A percentile compares a stretch with the other conserved stretches of the same genome.
Evolutionary conservation across 30 jellyfish, hydroid and myxozoan genomes (phyloP).

Genomic region (Aurelia aurita complex sp. Pacific): DNA sequence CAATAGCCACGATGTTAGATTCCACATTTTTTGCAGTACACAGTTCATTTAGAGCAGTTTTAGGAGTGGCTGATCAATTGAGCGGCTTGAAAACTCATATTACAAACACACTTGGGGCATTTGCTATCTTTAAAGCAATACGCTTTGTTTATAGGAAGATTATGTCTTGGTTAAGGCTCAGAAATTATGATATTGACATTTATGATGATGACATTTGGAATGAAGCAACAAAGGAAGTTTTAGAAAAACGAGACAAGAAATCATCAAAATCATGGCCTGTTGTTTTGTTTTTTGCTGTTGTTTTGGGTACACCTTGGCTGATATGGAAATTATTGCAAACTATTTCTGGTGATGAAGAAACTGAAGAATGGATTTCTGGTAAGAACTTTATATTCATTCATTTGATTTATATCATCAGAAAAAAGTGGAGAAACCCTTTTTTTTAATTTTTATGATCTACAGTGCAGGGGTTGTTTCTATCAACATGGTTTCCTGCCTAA

Average conservation of each 20-base stretch:
- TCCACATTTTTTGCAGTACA: slow-evolving; percentile 93
- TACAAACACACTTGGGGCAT: slow-evolving; percentile 72
- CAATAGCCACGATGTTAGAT: slow-evolving; percentile 85
- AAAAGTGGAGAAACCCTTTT: too few relatives aligned
- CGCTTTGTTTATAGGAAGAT: slow-evolving; percentile 54
- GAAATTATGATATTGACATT: slow-evolving; percentile 15
- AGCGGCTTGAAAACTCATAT: slow-evolving; percentile 53
- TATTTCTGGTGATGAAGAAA: slow-evolving; percentile 44
- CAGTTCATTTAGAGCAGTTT: slow-evolving; percentile 83
- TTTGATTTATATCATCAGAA: too few relatives aligned
- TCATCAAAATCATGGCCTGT: slow-evolving; percentile 77
- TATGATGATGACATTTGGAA: slow-evolving; percentile 67
- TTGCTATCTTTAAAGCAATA: slow-evolving; percentile 43
- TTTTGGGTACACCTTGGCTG: slow-evolving; percentile 89
- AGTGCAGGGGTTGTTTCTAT: too few relatives aligned
- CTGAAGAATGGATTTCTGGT: slow-evolving; percentile 80
- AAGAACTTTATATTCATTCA: background rate
- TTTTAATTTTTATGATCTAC: too few relatives aligned
- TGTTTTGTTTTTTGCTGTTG: slow-evolving; percentile 75
- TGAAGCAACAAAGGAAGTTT: slow-evolving; percentile 27
- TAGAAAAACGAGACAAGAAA: slow-evolving; percentile 20
- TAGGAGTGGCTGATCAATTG: slow-evolving; percentile 92
- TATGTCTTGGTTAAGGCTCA: slow-evolving; percentile 47
- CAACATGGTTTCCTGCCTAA: too few relatives aligned
- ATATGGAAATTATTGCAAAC: slow-evolving; percentile 83